Conservation (phyloP, 2,113 vertebrate genomes). For the Callorhinus ursinus region DNA sequence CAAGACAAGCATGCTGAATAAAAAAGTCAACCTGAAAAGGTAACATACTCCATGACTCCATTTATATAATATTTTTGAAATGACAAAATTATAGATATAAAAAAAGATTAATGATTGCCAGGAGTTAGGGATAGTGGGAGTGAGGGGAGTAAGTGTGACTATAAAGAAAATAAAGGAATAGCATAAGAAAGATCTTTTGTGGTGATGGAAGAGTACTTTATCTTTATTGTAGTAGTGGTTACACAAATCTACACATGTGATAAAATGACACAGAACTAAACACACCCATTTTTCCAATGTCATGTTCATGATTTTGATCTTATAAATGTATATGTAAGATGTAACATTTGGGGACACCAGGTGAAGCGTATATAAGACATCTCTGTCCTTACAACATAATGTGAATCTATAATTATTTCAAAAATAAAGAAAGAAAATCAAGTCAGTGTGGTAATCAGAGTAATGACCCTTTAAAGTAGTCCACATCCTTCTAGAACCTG, state of each 20-base stretch:
- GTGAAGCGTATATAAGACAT: background rate
- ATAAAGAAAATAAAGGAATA: background rate
- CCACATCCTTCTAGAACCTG: background rate
- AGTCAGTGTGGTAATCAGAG: background rate
- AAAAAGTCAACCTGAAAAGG: background rate
- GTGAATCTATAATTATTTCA: constrained; percentile 41
- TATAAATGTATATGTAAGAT: background rate
- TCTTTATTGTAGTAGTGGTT: constrained; percentile 14
- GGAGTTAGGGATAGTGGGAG: background rate
- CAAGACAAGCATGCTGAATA: background rate
- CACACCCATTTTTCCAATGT: background rate
- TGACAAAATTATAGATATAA: background rate
- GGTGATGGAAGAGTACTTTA: constrained; percentile 8
- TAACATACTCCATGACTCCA: background rate
- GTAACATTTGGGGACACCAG: background rate
- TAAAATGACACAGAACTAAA: constrained; percentile 32
- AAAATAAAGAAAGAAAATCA: constrained; percentile 47
- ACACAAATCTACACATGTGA: constrained; percentile 21
- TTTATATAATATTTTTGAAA: constrained; percentile 53
- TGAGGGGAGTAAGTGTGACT: background rate
- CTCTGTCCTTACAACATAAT: constrained; percentile 20
- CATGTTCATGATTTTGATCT: constrained; percentile 40
- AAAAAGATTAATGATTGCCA: constrained; percentile 17
- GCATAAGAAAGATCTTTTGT: constrained; percentile 5
- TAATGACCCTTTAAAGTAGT: background rate